Conservation (phyloP, 2,888 invertebrate genomes). For the Xiphydria camelus region DNA sequence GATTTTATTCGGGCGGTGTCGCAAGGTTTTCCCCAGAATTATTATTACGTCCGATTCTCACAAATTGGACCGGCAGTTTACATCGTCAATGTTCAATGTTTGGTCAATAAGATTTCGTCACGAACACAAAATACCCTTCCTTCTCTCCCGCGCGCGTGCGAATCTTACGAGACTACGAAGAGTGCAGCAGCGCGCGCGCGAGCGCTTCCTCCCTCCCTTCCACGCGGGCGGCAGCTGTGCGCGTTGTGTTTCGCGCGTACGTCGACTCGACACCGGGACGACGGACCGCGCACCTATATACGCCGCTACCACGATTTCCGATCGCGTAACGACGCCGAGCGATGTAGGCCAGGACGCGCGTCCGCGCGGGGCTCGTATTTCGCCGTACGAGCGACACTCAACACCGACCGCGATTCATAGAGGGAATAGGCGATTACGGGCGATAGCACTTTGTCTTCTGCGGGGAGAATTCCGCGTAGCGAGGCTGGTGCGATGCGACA, state of each 20-base stretch:
- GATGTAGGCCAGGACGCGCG: constrained; percentile 57
- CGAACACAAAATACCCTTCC: no score
- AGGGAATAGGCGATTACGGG: constrained; percentile 54
- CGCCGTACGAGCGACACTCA: constrained; percentile 54
- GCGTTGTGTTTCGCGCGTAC: no score
- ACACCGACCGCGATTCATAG: constrained; percentile 47
- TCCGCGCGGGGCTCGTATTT: constrained; percentile 54
- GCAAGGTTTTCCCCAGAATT: constrained; percentile 25
- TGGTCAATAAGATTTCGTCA: constrained; percentile 6
- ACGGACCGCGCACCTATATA: no score
- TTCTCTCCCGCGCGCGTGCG: no score
- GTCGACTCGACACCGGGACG: no score
- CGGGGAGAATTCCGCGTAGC: no score
- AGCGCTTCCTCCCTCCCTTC: no score
- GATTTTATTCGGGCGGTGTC: constrained; percentile 22
- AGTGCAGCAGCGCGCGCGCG: no score
- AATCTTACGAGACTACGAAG: no score
- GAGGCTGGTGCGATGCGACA: no score
- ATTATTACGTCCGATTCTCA: constrained; percentile 23
- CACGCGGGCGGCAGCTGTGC: constrained; percentile 1
- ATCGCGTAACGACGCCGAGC: no score
- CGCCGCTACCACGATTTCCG: no score
- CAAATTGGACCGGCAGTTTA: constrained; percentile 9
- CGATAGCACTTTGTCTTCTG: constrained; percentile 50
- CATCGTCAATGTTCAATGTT: neutral